Base-by-base conservation (phyloP, 2,888 invertebrate genomes). In the Rhingia campestris region DNA sequence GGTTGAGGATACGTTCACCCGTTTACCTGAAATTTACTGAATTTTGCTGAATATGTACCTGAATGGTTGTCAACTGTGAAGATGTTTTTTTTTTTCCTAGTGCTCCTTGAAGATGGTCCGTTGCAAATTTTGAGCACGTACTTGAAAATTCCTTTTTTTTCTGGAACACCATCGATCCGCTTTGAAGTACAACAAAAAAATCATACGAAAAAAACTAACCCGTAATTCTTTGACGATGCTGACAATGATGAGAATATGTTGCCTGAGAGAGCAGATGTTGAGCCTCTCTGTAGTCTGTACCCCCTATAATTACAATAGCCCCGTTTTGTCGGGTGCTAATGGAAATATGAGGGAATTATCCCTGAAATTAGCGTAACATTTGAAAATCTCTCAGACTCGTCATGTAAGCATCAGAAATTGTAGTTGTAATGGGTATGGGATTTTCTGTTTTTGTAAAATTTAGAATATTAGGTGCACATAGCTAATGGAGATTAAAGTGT, bases 111-210 rank as follows among this genome's bases (percentile, higher is more conserved):
- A 47, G 32, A 64, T 54, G 47, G 54, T 63, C 6, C 64, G 74
- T 80, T 84, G 84, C 84, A 59, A 84, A 61, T 80, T 80, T 84
- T 75, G 59, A 80, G 84, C 84, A 84, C 84, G 84, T 84, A 80
- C 84, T 84, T 75, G 70, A 75, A 64, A n/a, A 64, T n/a, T 33
- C 33, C 30, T 54, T 45, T 54, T 37, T 51, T 58, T 59, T 30
- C 14, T 33, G n/a, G 10, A 12, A 54, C 58, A 59, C 51, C 22
- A 9, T 14, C 37, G 39, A 35, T 22, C 22, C 22, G n/a, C 32
- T 41, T 67, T 59, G 3, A 30, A 7, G 43, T 37, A 41, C 49
- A 43, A 47, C 22, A 7, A 30, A 39, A 6, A 4, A 39, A 45
- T 5, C 43, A 33, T 35, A 43, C 7, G n/a, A 49, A 37, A 49